phyloP scores from a whole-genome alignment of 2,797 vertebrate genomes.

The Ptychobarbus kaznakovi region DNA sequence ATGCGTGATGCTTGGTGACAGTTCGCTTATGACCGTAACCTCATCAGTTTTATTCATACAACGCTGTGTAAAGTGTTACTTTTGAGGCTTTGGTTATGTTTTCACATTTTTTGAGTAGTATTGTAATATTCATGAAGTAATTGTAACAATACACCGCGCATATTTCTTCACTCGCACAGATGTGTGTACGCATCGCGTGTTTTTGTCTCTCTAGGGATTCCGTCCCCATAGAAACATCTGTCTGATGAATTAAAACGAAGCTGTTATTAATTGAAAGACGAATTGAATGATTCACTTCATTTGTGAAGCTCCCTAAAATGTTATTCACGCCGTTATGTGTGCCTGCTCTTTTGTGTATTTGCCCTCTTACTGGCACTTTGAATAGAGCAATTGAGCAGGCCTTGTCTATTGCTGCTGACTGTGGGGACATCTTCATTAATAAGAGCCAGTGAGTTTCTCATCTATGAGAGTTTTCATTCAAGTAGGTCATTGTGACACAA shows the following conservation, averaged over 20 bases:
- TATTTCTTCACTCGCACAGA: constrained; percentile 46
- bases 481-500: constrained; percentile 8
- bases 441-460: constrained; percentile 12
- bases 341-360: constrained; percentile 14
- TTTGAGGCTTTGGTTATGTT: constrained; percentile 55
- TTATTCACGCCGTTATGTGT: constrained; percentile 3
- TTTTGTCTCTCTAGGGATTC: not conserved
- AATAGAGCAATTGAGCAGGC: constrained; percentile 12
- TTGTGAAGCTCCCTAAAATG: constrained; percentile 18
- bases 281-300: constrained; percentile 28
- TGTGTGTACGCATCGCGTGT: constrained; percentile 41
- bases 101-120: constrained; percentile 52
- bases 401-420: constrained; percentile 38
- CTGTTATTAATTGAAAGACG: constrained; percentile 35
- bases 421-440: not conserved
- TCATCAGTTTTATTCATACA: not conserved
- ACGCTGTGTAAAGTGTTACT: constrained; percentile 1
- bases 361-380: not conserved
- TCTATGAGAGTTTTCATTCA: constrained; percentile 10
- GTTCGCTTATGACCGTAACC: not conserved
- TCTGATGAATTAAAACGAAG: constrained; percentile 34
- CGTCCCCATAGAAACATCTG: constrained; percentile 48
- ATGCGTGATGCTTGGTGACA: constrained; percentile 22
- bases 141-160: constrained; percentile 52
- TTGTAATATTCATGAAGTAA: constrained; percentile 35